phyloP scores from a whole-genome alignment of 2,797 vertebrate species.

The Antrozous pallidus region DNA sequence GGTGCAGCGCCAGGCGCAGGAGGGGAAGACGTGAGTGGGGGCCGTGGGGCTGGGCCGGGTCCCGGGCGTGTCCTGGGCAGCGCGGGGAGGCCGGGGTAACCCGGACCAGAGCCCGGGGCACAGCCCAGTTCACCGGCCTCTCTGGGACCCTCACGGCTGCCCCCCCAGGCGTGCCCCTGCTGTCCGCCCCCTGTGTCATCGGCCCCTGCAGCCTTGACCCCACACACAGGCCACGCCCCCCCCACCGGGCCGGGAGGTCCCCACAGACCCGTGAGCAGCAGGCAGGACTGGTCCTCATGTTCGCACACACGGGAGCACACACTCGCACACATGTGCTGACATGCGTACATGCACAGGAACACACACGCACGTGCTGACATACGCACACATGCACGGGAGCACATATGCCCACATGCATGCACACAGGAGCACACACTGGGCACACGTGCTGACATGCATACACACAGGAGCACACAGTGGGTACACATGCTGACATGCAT shows the following conservation, averaged over 20 bases:
- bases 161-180: fast-evolving
- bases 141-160: neutral
- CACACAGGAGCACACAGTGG: fast-evolving
- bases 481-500: too few species aligned
- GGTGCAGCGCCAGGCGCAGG: constrained; percentile 94
- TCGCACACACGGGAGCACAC: fast-evolving
- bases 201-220: neutral
- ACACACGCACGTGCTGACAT: too few species aligned
- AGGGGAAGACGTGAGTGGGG: constrained; percentile 92
- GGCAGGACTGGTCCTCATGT: neutral
- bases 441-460: too few species aligned
- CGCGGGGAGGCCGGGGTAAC: fast-evolving
- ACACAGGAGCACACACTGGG: too few species aligned
- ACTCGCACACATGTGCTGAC: fast-evolving
- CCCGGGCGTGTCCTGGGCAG: neutral
- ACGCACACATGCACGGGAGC: neutral
- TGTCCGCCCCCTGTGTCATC: fast-evolving
- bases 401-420: too few species aligned
- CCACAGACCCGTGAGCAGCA: neutral
- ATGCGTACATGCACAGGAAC: too few species aligned
- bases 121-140: fast-evolving
- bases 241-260: neutral
- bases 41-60: fast-evolving
- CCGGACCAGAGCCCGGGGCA: fast-evolving
- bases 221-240: neutral